phyloP scores from a whole-genome alignment of 1,140 invertebrate species.

The Drosophila sp. region DNA sequence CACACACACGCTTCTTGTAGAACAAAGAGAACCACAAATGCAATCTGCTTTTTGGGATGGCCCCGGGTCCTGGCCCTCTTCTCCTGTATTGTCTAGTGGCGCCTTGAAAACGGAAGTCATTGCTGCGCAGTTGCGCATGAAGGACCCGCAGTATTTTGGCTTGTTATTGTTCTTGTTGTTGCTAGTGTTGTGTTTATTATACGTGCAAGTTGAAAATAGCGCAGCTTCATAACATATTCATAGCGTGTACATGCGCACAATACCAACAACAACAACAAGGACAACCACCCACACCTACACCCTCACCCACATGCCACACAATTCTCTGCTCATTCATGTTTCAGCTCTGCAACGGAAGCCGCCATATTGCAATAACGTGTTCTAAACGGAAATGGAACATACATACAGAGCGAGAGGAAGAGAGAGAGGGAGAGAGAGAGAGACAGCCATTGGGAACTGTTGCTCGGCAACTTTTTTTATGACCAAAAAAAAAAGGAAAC shows the following conservation, averaged over 20 bases:
- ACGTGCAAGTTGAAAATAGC: slow-evolving; percentile 57
- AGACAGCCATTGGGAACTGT: slow-evolving; percentile 50
- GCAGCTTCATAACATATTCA: slow-evolving; percentile 74
- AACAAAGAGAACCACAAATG: slow-evolving; percentile 69
- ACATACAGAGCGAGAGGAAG: slow-evolving; percentile 13
- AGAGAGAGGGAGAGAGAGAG: not conserved
- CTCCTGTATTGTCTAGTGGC: slow-evolving; percentile 31
- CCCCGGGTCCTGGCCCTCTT: not conserved
- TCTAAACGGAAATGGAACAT: slow-evolving; percentile 67
- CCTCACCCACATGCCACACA: not conserved
- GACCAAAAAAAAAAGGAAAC: slow-evolving; percentile 32
- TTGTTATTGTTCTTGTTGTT: slow-evolving; percentile 34
- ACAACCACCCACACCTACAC: slow-evolving; percentile 31
- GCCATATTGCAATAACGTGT: slow-evolving; percentile 80
- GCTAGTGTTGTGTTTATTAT: slow-evolving; percentile 51
- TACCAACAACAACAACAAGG: slow-evolving; percentile 33
- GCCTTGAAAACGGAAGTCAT: slow-evolving; percentile 67
- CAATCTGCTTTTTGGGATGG: slow-evolving; percentile 55
- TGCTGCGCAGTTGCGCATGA: slow-evolving; percentile 68
- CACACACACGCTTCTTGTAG: slow-evolving; percentile 4
- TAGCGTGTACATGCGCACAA: slow-evolving; percentile 68
- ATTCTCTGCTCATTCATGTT: slow-evolving; percentile 7
- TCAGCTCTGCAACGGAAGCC: slow-evolving; percentile 68
- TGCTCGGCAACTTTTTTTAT: slow-evolving; percentile 69
- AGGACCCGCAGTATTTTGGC: slow-evolving; percentile 43